A percentile compares a stretch with the other conserved stretches of the same genome.
Conservation (phyloP, 2,113 vertebrate genomes). For the Aix galericulata region DNA sequence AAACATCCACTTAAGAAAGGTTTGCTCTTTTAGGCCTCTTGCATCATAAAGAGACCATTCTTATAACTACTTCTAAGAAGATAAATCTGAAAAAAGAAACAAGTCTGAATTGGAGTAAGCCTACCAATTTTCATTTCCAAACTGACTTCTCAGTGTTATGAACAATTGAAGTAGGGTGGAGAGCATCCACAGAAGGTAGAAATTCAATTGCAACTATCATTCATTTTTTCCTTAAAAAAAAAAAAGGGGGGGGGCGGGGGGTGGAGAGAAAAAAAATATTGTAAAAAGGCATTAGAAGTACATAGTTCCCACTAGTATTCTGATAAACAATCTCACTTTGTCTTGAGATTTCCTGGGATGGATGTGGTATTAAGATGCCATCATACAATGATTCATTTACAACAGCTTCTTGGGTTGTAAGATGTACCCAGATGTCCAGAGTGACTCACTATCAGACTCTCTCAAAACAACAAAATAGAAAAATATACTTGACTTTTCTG, state of each 20-base stretch:
- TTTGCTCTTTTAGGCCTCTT: not conserved
- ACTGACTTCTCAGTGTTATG: not conserved
- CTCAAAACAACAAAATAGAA: not conserved
- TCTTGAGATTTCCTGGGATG: not conserved
- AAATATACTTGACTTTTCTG: not conserved
- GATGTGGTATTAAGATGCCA: not conserved
- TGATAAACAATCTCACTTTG: not conserved
- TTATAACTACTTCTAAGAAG: not conserved
- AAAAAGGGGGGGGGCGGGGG: not conserved
- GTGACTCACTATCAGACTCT: not conserved
- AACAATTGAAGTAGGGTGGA: not conserved
- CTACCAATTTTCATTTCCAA: not conserved
- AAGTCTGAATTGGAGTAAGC: not conserved
- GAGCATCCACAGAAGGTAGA: not conserved
- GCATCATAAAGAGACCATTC: not conserved
- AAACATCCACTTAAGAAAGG: not conserved
- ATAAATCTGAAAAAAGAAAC: not conserved
- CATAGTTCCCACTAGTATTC: fast-evolving
- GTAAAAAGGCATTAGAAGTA: not conserved
- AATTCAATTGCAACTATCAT: not conserved
- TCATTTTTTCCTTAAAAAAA: not conserved
- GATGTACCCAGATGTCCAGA: not conserved
- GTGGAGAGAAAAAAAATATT: not conserved
- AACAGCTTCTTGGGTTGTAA: not conserved
- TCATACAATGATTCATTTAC: not conserved